Evolutionary conservation across 2,113 vertebrate genomes (phyloP), one percentile per base, ranked within the genome.

Genomic region (Rostratula benghalensis): DNA sequence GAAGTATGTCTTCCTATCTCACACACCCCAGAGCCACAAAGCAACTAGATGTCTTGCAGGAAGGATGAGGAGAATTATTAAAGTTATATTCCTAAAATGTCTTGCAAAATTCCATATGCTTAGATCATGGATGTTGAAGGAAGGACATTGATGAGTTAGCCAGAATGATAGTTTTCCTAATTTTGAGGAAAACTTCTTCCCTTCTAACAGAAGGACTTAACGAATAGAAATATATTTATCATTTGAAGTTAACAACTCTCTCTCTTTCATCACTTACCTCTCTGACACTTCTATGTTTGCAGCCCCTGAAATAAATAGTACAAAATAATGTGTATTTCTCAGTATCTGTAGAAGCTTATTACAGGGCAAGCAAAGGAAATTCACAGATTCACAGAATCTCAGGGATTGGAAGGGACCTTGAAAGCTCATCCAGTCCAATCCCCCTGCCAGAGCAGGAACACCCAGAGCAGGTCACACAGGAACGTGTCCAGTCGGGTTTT

Each of bases 61-160:
- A 83, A 76, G 37, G 14, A 77, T 41, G 54, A 59, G 39, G 27
- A 80, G 35, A 67, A 67, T 45, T 45, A 57, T 10, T 54, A 43
- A 30, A 59, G 22, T 25, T 63, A 3, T 3, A 25, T 59, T 51
- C 63, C 59, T 75, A 85, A 86, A 94, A 68, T 76, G 25, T 41
- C 79, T 33, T 22, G 43, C n/a, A 70, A 51, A 83, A 89, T 70
- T 77, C 30, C 31, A 7, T 45, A 24, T 56, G 74, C 60, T 13
- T 78, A 78, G n/a, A 70, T 93, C 46, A 89, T 69, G 90, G 39
- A 27, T 84, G 71, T 74, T 76, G 89, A 95, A 95, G 82, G 94
- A 95, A 93, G 87, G 80, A 73, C 67, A 11, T 30, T 23, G 21
- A 23, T 67, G 54, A 41, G 9, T 31, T 68, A 60, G 14, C 8